phyloP scores from a whole-genome alignment of 1,140 invertebrate species.

The Drosophila bifasciata region DNA sequence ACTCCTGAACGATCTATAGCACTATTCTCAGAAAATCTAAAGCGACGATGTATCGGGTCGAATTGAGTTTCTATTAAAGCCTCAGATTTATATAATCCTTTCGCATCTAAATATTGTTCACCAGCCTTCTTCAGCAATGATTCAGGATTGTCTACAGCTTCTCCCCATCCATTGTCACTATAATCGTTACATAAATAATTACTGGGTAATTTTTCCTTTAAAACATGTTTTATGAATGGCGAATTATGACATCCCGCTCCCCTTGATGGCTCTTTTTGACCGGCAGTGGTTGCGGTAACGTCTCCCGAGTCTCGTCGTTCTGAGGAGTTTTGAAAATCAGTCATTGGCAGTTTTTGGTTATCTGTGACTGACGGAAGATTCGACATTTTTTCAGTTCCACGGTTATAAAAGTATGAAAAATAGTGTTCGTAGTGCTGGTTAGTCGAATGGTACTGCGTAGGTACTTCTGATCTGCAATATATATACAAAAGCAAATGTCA shows the following conservation, averaged over 20 bases:
- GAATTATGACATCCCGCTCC: conserved; percentile 45
- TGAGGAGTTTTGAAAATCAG: conserved; percentile 47
- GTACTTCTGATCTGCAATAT: conserved; percentile 43
- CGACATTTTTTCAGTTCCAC: conserved; percentile 41
- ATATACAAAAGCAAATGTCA: no score
- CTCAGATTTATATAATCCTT: conserved; percentile 40
- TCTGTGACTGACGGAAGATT: conserved; percentile 27
- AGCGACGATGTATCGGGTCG: conserved; percentile 52
- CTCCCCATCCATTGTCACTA: conserved; percentile 35
- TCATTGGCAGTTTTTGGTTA: conserved; percentile 65
- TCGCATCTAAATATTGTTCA: conserved; percentile 28
- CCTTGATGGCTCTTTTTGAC: conserved; percentile 22
- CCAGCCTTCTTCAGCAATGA: conserved; percentile 5
- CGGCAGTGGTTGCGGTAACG: not conserved
- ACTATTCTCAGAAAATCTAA: conserved; percentile 24
- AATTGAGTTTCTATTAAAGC: conserved; percentile 35
- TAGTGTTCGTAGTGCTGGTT: conserved; percentile 76
- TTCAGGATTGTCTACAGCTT: conserved; percentile 8
- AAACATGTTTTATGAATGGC: conserved; percentile 53
- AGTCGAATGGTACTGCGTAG: conserved; percentile 42
- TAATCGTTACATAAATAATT: conserved; percentile 50
- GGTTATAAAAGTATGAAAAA: conserved; percentile 79
- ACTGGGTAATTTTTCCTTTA: conserved; percentile 57
- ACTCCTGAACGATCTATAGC: conserved; percentile 21
- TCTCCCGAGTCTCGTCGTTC: conserved; percentile 26